Base-by-base conservation (phyloP, 2,797 vertebrate species). In the Eospalax fontanierii region DNA sequence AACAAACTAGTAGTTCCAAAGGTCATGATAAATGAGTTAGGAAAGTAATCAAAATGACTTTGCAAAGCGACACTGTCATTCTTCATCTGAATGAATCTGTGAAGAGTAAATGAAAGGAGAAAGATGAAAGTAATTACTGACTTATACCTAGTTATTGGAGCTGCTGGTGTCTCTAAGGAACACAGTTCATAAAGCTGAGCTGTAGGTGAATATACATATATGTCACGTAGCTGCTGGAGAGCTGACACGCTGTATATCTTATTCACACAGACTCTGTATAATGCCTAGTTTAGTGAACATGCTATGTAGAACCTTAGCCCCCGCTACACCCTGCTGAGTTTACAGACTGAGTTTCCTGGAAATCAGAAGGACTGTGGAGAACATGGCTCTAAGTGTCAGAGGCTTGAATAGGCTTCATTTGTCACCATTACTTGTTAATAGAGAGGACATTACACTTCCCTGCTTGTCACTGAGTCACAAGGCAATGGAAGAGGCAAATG, bases 21-120 rank as follows among this genome's bases (percentile, higher is more conserved):
- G 96, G 97, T 98, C 97, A 96, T 79, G 91, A 98, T 96, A 96
- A 98, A 97, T 96, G 98, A 97, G 98, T 97, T 98, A 97, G 85
- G 91, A 97, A 98, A 98, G 97, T 94, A 98, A 98, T 98, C 97
- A 98, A 97, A 98, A 97, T 46, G 93, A 79, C 81, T 97, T 83
- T 89, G 96, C 79, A 83, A 12, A 4, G 96, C 96, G 93, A 93
- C 0, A 0, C 89, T 97, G 97, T 96, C 93, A 97, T 98, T 97
- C 80, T 90, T 97, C 96, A 97, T 90, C 65, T 94, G 98, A 98
- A 98, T 97, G 91, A 98, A 97, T 98, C 93, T 92, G 94, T 96
- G 95, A 97, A 97, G 97, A 97, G 94, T 96, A 98, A 98, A 98
- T 98, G 97, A 97, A 94, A 88, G 43, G 43, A 98, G 90, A 97